Evolutionary conservation across 2,797 vertebrate genomes (phyloP), one percentile per base, ranked within the genome.

Genomic region (Anguilla pacifica): DNA sequence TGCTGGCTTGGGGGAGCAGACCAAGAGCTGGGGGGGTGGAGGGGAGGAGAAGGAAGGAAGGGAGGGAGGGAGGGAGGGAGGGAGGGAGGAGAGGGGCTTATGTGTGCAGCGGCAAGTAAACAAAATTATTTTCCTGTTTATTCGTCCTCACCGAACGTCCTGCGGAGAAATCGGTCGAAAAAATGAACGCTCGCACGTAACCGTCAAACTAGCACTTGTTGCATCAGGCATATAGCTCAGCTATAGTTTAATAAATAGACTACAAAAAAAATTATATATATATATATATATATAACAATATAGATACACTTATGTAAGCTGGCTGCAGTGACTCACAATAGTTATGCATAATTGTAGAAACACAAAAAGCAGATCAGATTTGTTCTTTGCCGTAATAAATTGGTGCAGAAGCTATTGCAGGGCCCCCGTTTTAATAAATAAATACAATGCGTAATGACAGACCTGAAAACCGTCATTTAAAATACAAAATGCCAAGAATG

Each of bases 111-210:
- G 43, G 64, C 64, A 70, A 70, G 64, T 70, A 70, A 70, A 70
- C 64, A 70, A 70, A 79, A 79, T 84, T 59, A 57, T 31, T 57
- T 84, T 25, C 22, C n/a, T n/a, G 19, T 84, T 57, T 31, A 57
- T 84, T 84, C 6, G 19, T 31, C 83, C 51, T 84, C 31, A 35
- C 28, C 3, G 46, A n/a, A 70, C 25, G 25, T 51, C 79, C 46
- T n/a, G 17, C 19, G 79, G 15, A 5, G 0, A 82, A 82, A n/a
- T 51, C 3, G 31, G 35, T 35, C 13, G 31, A 77, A 77, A 77
- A 74, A 77, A 39, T 10, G 64, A 67, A 67, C 39, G 25, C 35
- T 22, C 31, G 19, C 39, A 79, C 22, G 39, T 3, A 79, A 79
- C 25, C 22, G 39, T 79, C 74, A 79, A 35, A 46, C 74, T 15